phyloP scores from a whole-genome alignment of 1,140 invertebrate species.

The Lucilia sericata region DNA sequence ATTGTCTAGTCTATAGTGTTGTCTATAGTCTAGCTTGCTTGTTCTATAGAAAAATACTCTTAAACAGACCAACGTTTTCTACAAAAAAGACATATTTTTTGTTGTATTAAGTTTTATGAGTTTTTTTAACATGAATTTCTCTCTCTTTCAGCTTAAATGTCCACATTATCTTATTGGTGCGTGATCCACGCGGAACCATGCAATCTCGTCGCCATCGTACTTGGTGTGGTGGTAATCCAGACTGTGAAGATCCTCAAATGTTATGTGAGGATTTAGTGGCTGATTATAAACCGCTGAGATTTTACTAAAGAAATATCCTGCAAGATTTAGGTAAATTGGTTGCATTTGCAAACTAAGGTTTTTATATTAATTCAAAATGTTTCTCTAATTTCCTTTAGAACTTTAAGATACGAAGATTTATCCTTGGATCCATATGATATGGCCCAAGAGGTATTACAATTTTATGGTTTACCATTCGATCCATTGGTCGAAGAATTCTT shows the following conservation, averaged over 20 bases:
- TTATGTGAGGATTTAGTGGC: conserved; percentile 86
- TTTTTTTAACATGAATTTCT: conserved; percentile 6
- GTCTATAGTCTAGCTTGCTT: too few relatives aligned
- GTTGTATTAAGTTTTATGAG: background rate
- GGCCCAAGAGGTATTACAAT: conserved; percentile 79
- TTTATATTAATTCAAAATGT: background rate
- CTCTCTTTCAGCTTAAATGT: conserved; percentile 75
- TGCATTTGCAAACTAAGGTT: background rate
- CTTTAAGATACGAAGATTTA: conserved; percentile 86
- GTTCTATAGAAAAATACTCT: too few relatives aligned
- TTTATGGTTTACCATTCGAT: conserved; percentile 81
- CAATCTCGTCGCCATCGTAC: conserved; percentile 86
- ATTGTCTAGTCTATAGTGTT: too few relatives aligned
- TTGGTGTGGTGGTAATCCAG: conserved; percentile 86
- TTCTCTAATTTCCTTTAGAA: conserved; percentile 70
- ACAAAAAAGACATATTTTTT: background rate
- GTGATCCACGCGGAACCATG: conserved; percentile 87
- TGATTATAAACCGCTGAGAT: conserved; percentile 81
- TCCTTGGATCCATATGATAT: conserved; percentile 80
- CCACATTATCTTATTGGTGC: conserved; percentile 81
- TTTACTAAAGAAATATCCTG: conserved; percentile 77
- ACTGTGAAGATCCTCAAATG: conserved; percentile 81
- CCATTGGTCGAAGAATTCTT: conserved; percentile 78
- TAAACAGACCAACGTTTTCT: too few relatives aligned
- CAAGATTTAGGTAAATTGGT: conserved; percentile 76